A percentile compares a stretch with the other conserved stretches of the same genome.
These are phyloP conservation scores for Pantherophis guttatus DNA, from an alignment of 2,113 vertebrate species.

Conservation along the genomic window DNA sequence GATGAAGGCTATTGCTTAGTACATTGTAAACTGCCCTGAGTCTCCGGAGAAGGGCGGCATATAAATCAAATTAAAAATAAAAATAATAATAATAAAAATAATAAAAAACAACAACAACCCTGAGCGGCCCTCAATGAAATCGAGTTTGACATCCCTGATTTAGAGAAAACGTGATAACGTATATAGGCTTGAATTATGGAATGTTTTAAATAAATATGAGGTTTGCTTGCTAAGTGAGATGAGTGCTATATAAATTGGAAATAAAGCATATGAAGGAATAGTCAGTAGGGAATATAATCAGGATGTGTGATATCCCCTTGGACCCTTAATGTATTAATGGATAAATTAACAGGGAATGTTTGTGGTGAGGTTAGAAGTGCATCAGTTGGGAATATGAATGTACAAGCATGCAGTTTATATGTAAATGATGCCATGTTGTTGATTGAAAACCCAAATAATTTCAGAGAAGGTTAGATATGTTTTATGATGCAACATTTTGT, in stretches of 20 bases:
- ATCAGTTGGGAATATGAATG: background rate
- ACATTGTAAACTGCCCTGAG: too few relatives aligned
- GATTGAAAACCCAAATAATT: background rate
- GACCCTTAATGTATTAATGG: background rate
- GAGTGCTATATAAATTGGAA: background rate
- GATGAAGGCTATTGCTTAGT: too few relatives aligned
- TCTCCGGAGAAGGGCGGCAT: too few relatives aligned
- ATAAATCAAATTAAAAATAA: too few relatives aligned
- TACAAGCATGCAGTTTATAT: background rate
- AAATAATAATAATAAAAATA: too few relatives aligned
- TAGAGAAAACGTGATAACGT: background rate
- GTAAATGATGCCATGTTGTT: background rate
- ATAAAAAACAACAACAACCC: too few relatives aligned
- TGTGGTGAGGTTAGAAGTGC: background rate
- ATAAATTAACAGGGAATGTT: background rate
- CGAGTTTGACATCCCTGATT: background rate
- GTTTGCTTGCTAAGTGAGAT: background rate
- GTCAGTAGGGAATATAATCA: background rate
- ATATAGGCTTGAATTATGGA: background rate
- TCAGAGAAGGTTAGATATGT: background rate
- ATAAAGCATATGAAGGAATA: background rate
- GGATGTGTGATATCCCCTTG: background rate
- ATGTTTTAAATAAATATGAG: background rate
- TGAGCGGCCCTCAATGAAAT: too few relatives aligned
- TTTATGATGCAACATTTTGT: background rate